Base-by-base conservation (phyloP, 2,888 invertebrate genomes). In the Athalia rosae region DNA sequence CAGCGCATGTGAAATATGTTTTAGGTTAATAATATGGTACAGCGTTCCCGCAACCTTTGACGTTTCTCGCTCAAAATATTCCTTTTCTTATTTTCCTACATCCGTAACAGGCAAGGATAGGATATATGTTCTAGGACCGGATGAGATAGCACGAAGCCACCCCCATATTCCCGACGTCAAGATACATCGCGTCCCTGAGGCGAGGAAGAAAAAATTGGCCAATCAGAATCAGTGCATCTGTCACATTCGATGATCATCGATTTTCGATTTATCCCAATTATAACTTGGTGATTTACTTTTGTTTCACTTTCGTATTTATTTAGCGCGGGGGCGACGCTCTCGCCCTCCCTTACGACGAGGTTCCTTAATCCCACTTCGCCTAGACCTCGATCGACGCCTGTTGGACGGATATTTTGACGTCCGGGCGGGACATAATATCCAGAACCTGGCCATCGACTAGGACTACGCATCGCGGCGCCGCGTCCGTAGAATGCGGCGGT, bases 371-470 rank as follows among this genome's bases (percentile, higher is more conserved):
- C 61, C 45, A 13, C 28, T 74, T 43, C n/a, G n/a, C 61, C 73
- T 28, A 28, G 61, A 47, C 73, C 61, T 74, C 61, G 73, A 59
- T 74, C 73, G 73, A 74, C 59, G 48, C 61, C 73, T 61, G 28
- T 28, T 2, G 73, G 61, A 61, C 73, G 61, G 15, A 13, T 50
- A 28, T 71, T 71, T 71, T 71, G 71, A 59, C 45, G 58, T 13
- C 58, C 58, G 45, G 64, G 13, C 45, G 45, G 28, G 28, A 28
- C 2, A 28, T 28, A 28, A 28, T 28, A 28, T 28, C 45, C 58
- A 28, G 58, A 56, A 71, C 71, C 71, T 71, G 71, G 71, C 58
- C 58, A 11, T 58, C 71, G 71, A 56, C n/a, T n/a, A n/a, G 9
- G 1, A 8, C 9, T n/a, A 11, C 53, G 53, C 53, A 11, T n/a